Base-by-base conservation (phyloP, 2,113 vertebrate genomes). In the Neodon shergylaensis region DNA sequence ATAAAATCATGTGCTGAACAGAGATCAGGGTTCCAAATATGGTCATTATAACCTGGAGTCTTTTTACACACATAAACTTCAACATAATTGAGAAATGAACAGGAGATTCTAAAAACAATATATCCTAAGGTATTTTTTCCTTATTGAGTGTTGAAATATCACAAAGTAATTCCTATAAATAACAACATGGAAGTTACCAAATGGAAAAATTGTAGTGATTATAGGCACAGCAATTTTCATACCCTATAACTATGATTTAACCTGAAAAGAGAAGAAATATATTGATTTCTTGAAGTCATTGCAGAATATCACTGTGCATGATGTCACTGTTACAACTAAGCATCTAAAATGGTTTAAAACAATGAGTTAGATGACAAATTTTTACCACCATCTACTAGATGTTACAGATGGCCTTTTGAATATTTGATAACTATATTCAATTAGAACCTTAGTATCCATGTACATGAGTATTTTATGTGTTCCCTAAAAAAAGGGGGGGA, bases 111-210 rank as follows among this genome's bases (percentile, higher is more conserved):
- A 12, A 14, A 44, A n/a, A 90, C 36, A 88, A 88, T 12, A 68
- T 39, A 26, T 88, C 70, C 79, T 47, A 84, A 76, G 65, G 86
- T 22, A 73, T 74, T 84, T 22, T 78, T 93, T 87, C 39, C 54
- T 88, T 70, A 66, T 10, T 47, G 36, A 91, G 66, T 61, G 7
- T 82, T 54, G 83, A 91, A 81, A 10, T 68, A 70, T 84, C 61
- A 49, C 85, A 90, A 91, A 87, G 52, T 86, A 83, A 95, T 88
- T 49, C 13, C 90, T 74, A 58, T 66, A 63, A 78, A 96, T 58
- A 58, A 58, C 58, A 66, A 88, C 31, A 84, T 24, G 31, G 0
- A 70, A 36, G 6, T 81, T 81, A 91, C 36, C 65, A 16, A 54
- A 12, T 72, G 66, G 39, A 78, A 12, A 85, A 63, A 39, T 24